Evolutionary conservation across 2,888 invertebrate genomes (phyloP), one percentile per base, ranked within the genome.

Genomic region (Volucella zonaria): DNA sequence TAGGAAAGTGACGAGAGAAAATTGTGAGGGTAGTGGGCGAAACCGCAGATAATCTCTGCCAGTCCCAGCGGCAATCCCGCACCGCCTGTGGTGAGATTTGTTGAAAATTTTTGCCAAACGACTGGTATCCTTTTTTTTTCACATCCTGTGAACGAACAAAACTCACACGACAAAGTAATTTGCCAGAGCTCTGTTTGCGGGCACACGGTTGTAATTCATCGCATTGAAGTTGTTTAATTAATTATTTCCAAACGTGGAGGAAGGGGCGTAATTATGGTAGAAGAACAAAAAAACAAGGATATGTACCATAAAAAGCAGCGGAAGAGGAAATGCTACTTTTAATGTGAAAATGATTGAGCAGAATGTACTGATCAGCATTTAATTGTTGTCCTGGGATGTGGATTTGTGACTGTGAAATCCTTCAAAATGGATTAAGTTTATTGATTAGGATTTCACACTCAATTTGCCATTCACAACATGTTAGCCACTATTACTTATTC

Each of bases 151-250:
- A 14, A 10, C 14, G 31, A 15, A 38, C 45, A 58, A 67, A 77
- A 78, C 62, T 68, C 67, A 73, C 73, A 82, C 78, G 78, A 58
- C 78, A 78, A 73, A 73, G 78, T 62, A 78, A 82, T 82, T 82
- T 82, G 82, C 78, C 71, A 82, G 73, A 47, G 56, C 61, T 62
- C 40, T 68, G 73, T 67, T 54, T 51, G 59, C 43, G 38, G 54
- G 54, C 58, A 66, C 56, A 49, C 49, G 66, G 81, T 31, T 31
- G 31, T 71, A 66, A 77, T 73, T 77, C 71, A 77, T 82, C 52
- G 66, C 66, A 66, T 67, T 73, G 66, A 58, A 73, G 66, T 67
- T 61, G 43, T 75, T 68, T 74, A 80, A 75, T 75, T 80, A 75
- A 31, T 31, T 31, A 31, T 31, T 31, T 31, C 31, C 0, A 31